Evolutionary conservation across 2,888 invertebrate genomes (phyloP), one percentile per base, ranked within the genome.

Genomic region (Bombyx huttoni): DNA sequence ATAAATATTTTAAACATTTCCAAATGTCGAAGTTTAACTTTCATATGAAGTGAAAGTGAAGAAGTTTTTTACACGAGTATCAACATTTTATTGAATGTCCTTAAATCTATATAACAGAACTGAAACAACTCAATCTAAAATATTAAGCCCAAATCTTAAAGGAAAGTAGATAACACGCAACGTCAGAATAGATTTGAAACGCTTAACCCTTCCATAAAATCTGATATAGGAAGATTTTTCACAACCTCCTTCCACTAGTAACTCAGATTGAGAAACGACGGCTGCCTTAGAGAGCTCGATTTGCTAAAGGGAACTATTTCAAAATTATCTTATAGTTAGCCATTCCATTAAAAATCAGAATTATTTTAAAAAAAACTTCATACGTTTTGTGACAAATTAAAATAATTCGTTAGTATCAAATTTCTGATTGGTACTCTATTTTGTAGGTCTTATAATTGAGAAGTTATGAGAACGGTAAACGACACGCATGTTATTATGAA

Each of bases 231-330:
- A 59, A 59, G 62, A 63, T 61, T 59, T 63, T 64, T 52, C 49
- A 51, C 52, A 57, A 58, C 59, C 60, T 68, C 54, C 58, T 64
- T 59, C 61, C 58, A 55, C 52, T 58, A 65, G 60, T 60, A 67
- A 65, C 66, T 70, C 62, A 61, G 64, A 67, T 68, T 70, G 67
- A 72, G 70, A 69, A 73, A 73, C 68, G 67, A 58, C 57, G 63
- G 58, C 62, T 61, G 51, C 51, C 54, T 62, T 61, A 59, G 63
- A 64, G 60, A 63, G 66, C 64, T 61, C 74, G 68, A 77, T 78
- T 76, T 77, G 75, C 76, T 68, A 67, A 65, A 57, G 60, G 62
- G 54, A 66, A 61, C 69, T 12, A 40, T 40, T 40, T 12, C 40
- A 7, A 7, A 40, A 10, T 40, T 7, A n/a, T 12, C 9, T 40